Percentiles rank a stretch among this genome's conserved stretches.
Conservation (phyloP, 2,888 invertebrate species). For the Podabrus alpinus region DNA sequence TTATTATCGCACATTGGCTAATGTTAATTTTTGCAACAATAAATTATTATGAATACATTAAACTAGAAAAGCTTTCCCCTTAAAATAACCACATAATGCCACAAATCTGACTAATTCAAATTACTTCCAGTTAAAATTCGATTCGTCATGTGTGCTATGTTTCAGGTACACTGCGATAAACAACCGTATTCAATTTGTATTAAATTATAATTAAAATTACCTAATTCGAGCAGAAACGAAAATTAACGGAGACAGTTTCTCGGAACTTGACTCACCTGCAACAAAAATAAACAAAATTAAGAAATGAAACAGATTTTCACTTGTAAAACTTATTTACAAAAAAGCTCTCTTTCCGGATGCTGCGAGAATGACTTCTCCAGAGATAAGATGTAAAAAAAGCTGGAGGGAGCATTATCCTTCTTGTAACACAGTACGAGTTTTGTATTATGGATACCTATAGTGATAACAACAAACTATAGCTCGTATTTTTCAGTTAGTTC, state of each 20-base stretch:
- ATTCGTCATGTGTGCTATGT: neutral
- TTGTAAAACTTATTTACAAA: neutral
- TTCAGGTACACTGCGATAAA: neutral
- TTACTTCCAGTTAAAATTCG: neutral
- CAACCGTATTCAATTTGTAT: neutral
- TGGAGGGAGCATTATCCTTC: neutral
- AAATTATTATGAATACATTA: neutral
- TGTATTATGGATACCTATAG: neutral
- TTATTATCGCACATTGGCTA: neutral
- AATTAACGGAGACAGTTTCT: neutral
- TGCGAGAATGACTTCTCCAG: neutral
- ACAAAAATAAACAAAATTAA: slow-evolving; percentile 2
- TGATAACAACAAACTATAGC: neutral
- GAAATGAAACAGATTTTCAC: neutral
- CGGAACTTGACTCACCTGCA: slow-evolving; percentile 1
- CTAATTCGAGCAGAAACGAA: neutral
- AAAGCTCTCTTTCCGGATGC: neutral
- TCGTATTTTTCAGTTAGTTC: neutral
- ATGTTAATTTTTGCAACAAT: neutral
- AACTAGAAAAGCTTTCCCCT: neutral
- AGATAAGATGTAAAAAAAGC: neutral
- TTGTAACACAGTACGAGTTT: neutral
- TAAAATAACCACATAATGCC: neutral
- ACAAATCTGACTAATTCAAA: neutral
- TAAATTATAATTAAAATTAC: neutral